phyloP scores from a whole-genome alignment of 1,140 invertebrate genomes.

The Ridgeia piscesae region DNA sequence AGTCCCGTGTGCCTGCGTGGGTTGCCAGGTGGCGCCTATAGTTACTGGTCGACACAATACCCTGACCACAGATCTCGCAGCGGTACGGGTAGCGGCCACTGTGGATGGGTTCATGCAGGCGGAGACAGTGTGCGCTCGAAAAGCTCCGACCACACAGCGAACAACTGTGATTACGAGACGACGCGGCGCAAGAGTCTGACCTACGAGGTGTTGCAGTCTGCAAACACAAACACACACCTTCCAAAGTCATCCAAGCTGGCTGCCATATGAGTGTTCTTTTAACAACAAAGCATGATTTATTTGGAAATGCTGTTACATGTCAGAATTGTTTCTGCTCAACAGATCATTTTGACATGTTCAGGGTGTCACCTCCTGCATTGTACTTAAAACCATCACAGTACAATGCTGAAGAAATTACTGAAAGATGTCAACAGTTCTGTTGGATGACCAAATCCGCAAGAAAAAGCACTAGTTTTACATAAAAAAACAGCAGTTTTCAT shows the following conservation, averaged over 20 bases:
- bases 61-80: slow-evolving; percentile 9
- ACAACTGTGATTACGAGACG: not conserved
- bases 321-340: no score
- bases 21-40: not conserved
- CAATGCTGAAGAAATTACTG: no score
- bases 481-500: not conserved
- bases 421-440: no score
- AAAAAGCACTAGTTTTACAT: not conserved
- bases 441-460: no score
- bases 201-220: not conserved
- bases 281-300: not conserved
- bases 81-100: slow-evolving; percentile 10
- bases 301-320: no score
- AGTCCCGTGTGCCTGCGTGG: not conserved
- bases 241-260: not conserved
- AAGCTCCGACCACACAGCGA: not conserved
- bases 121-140: not conserved
- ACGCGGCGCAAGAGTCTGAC: not conserved
- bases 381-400: no score
- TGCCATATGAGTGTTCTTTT: not conserved
- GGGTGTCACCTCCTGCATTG: no score
- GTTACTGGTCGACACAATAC: not conserved
- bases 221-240: not conserved
- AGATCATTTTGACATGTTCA: no score
- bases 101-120: not conserved